Evolutionary conservation across 2,113 vertebrate genomes (phyloP).

Genomic region (Bubo scandiacus): DNA sequence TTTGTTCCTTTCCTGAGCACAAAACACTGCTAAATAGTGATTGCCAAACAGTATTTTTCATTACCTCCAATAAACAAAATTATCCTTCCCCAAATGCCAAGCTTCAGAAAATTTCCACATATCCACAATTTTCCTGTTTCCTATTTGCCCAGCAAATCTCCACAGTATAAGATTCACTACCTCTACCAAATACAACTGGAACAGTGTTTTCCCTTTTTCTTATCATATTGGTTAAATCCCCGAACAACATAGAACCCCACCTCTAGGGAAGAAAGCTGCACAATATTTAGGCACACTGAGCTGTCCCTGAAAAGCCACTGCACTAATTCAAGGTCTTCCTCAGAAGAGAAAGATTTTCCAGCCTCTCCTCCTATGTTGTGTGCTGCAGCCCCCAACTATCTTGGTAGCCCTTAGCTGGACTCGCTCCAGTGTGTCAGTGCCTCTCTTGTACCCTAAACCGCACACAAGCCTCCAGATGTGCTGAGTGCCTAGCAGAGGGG

Average conservation of each 20-base stretch:
- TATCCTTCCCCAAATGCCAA: background rate
- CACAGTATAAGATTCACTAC: background rate
- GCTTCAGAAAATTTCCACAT: background rate
- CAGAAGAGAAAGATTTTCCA: background rate
- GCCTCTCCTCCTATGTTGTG: rapidly evolving
- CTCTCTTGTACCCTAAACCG: rapidly evolving
- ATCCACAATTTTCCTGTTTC: background rate
- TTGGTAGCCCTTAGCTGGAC: background rate
- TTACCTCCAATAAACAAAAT: background rate
- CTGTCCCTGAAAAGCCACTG: background rate
- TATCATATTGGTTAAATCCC: background rate
- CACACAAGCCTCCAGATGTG: background rate
- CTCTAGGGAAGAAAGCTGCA: background rate
- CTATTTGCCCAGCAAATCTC: background rate
- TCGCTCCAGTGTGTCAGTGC: rapidly evolving
- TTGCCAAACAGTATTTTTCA: background rate
- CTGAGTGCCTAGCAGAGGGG: background rate
- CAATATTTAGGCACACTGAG: background rate
- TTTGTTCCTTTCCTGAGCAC: background rate
- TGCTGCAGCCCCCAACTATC: rapidly evolving
- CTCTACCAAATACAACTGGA: background rate
- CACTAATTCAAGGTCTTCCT: background rate
- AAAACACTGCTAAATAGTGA: background rate
- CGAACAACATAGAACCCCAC: rapidly evolving
- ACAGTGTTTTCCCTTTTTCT: too few relatives aligned